Percentiles rank a stretch among this genome's conserved stretches.
Conservation (phyloP, 2,113 vertebrate genomes). For the Pygathrix nemaeus region DNA sequence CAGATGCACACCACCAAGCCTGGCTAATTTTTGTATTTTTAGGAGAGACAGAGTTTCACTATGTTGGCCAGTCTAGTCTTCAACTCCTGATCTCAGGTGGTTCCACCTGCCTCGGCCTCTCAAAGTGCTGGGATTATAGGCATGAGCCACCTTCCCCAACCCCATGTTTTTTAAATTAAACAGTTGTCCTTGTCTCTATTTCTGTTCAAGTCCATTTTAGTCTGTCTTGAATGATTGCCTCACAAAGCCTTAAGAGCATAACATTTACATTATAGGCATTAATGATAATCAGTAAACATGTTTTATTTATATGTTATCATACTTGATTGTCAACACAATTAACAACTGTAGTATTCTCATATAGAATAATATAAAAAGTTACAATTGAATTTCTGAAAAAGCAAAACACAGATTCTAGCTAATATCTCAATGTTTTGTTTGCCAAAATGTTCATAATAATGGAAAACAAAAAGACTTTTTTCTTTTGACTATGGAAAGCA, state of each 20-base stretch:
- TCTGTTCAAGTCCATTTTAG: slow-evolving; percentile 54
- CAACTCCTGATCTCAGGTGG: no score
- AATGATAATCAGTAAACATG: background rate
- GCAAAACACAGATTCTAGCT: background rate
- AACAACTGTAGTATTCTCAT: background rate
- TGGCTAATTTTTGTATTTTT: no score
- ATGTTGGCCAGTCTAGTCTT: no score
- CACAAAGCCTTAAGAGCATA: background rate
- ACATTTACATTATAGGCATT: background rate
- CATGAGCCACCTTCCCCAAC: background rate
- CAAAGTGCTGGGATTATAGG: no score
- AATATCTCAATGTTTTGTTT: background rate
- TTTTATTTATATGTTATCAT: background rate
- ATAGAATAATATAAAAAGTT: background rate
- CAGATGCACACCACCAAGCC: no score
- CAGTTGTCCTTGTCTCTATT: slow-evolving; percentile 39
- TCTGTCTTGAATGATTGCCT: background rate
- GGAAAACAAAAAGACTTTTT: background rate
- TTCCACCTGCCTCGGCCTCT: no score
- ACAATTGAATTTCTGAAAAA: background rate
- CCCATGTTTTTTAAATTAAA: slow-evolving; percentile 72
- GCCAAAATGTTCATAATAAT: background rate
- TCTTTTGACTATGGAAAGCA: background rate
- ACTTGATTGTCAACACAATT: background rate
- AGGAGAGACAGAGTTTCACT: no score